Evolutionary conservation across 2,888 invertebrate genomes (phyloP), one percentile per base, ranked within the genome.

Genomic region (Adineta ricciae): DNA sequence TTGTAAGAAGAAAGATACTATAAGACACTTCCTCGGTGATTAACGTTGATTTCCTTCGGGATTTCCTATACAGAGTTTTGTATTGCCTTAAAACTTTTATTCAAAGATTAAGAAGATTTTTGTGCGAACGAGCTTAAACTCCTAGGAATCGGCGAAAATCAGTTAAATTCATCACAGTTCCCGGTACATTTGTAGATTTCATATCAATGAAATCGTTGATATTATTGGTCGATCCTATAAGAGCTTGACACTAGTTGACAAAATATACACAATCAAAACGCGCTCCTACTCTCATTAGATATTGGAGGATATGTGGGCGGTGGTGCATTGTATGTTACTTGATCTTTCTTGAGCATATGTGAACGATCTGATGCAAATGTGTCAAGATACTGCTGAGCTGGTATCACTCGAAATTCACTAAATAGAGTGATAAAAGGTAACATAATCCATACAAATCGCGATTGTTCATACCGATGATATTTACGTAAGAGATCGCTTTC

Each of bases 351-450:
- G 89, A 93, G 93, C 96, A 96, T 96, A 91, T 96, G 96, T 87
- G 95, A 93, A 87, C 96, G 93, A 90, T 96, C 95, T 56, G 96
- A 96, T 27, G 96, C 94, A 92, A 96, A 96, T 88, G 93, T 93
- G 89, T 93, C 93, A 88, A 96, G 91, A 91, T 94, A 96, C 88
- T 93, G 93, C 89, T 93, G 93, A 84, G 95, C 95, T 88, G 94
- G 93, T 88, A 96, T 93, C 86, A 95, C 94, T 90, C 96, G 93
- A 91, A 96, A 96, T 91, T 93, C 94, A 91, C 95, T 95, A 88
- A 11, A 91, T 90, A 83, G 64, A 83, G 1, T 38, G 14, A 49
- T 49, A 49, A 0, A 0, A 32, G 8, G 32, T 4, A 64, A 8
- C 16, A 56, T 56, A 2, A n/a, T n/a, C n/a, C n/a, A n/a, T n/a